Evolutionary conservation across 2,113 vertebrate species (phyloP).

Genomic region (Hippolais icterina): DNA sequence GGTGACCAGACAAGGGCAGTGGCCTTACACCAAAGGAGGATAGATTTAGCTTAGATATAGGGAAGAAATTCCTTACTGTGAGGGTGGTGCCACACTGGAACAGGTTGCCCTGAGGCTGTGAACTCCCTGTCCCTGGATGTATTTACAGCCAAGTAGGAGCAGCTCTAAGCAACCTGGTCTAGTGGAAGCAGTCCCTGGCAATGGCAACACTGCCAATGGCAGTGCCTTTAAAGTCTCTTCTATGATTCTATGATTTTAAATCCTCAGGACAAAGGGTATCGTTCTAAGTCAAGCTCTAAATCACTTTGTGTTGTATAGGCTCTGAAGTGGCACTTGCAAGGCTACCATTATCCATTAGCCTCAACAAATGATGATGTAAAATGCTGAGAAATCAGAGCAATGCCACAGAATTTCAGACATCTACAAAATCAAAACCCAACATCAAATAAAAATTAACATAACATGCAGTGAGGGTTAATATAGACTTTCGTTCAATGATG

Average conservation of each 20-base stretch:
- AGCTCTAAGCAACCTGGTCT: neutral
- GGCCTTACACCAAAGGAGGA: neutral
- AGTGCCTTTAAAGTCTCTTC: neutral
- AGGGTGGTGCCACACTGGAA: neutral
- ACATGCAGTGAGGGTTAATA: neutral
- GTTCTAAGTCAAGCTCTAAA: neutral
- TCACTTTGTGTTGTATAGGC: neutral
- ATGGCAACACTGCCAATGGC: fast-evolving
- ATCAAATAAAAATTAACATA: neutral
- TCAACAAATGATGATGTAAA: neutral
- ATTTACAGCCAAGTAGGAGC: neutral
- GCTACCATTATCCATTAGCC: neutral
- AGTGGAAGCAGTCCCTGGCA: neutral
- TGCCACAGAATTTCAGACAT: neutral
- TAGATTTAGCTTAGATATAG: neutral
- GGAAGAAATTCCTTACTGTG: neutral
- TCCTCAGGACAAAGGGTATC: neutral
- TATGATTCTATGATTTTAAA: neutral
- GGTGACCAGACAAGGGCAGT: neutral
- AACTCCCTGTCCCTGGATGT: neutral
- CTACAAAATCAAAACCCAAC: neutral
- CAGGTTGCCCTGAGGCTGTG: neutral
- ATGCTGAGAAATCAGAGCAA: neutral
- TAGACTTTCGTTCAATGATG: neutral
- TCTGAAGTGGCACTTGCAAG: neutral